Evolutionary conservation across 2,797 vertebrate genomes (phyloP), one percentile per base, ranked within the genome.

Genomic region (Phyllotis vaccarum): DNA sequence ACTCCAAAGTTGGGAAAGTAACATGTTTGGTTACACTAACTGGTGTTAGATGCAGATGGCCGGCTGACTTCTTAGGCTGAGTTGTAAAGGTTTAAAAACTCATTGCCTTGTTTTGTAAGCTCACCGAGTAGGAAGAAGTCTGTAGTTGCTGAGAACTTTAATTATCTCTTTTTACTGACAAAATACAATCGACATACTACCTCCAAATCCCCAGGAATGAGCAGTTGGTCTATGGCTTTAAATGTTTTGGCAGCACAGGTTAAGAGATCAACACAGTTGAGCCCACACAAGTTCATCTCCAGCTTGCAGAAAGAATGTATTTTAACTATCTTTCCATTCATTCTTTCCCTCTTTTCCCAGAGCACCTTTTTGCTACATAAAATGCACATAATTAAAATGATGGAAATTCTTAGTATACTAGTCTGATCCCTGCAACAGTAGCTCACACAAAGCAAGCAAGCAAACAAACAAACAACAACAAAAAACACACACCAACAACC

Each of bases 181-280:
- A 95, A 97, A 96, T 68, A 52, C 85, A 95, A 92, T 80, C 52
- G 46, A 60, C 27, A 83, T 64, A 93, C 79, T 89, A 52, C 43
- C 56, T 93, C 78, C 68, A 97, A 96, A 95, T 96, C 91, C 90
- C 62, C 75, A 94, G 58, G 96, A 96, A 95, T 91, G 78, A 97
- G 62, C 76, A 88, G 62, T 72, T 93, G 89, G 81, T 95, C 89
- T 88, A 93, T 92, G 76, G 89, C 88, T 75, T 96, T 93, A 89
- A 93, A 58, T 90, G 76, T 95, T 90, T 91, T 97, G 97, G 85
- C 94, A 97, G 58, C 46, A n/a, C 91, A 92, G 75, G 96, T 95
- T 95, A 95, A 95, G 68, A 95, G 74, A 96, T 97, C 87, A 96
- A 49, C 60, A 89, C 52, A 91, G 70, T 95, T 95, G 72, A 97